Evolutionary conservation across 1,140 invertebrate species (phyloP).

Genomic region (Trichoplusia ni): DNA sequence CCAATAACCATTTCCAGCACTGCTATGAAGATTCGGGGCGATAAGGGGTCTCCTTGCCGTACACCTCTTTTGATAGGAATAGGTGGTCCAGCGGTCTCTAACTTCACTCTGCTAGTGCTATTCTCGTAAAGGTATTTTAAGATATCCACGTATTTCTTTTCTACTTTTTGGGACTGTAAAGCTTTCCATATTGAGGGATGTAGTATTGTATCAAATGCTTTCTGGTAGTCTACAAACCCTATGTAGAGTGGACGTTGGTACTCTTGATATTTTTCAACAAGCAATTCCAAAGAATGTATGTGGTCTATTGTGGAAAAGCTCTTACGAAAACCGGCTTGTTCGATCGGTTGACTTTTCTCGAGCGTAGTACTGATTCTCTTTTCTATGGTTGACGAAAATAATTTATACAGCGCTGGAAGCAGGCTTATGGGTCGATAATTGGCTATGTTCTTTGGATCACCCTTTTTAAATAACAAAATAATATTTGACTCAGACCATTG

Average conservation of each 20-base stretch:
- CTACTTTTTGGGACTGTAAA: conserved; percentile 12
- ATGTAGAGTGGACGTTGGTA: conserved; percentile 16
- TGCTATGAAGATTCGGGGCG: not conserved
- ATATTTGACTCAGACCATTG: conserved; percentile 36
- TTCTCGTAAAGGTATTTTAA: not conserved
- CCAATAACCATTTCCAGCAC: not conserved
- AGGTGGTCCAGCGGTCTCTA: not conserved
- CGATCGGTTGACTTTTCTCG: conserved; percentile 30
- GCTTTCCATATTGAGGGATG: conserved; percentile 16
- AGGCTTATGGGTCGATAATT: conserved; percentile 19
- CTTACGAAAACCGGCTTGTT: conserved; percentile 28
- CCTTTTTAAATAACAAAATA: conserved; percentile 19
- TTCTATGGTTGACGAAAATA: conserved; percentile 31
- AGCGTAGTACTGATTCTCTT: too few relatives aligned
- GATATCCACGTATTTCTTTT: not conserved
- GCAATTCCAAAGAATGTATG: conserved; percentile 32
- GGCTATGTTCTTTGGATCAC: not conserved
- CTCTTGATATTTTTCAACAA: conserved; percentile 32
- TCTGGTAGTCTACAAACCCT: conserved; percentile 13
- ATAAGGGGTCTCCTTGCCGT: not conserved
- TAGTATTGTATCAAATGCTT: conserved; percentile 15
- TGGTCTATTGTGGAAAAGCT: conserved; percentile 30
- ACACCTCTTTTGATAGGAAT: not conserved
- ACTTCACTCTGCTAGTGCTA: not conserved
- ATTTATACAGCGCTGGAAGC: conserved; percentile 29